These are phyloP conservation scores for Nesidiocoris tenuis DNA, from an alignment of 2,888 invertebrate species.

Conservation along the genomic window DNA sequence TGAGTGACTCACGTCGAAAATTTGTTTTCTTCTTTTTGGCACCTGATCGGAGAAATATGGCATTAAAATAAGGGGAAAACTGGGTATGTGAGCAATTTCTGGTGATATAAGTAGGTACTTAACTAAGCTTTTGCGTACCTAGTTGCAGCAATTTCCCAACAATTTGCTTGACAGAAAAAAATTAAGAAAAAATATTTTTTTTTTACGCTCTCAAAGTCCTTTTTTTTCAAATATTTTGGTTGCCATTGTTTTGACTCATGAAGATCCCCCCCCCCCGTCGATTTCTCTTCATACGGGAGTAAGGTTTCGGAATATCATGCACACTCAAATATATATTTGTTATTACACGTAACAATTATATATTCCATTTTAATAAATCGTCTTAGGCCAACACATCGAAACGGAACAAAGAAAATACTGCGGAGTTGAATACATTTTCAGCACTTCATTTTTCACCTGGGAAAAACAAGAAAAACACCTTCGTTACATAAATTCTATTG, in stretches of 20 bases:
- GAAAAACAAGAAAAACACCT: constrained; percentile 13
- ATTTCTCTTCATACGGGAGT: neutral
- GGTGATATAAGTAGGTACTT: no score
- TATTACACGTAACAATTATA: constrained; percentile 35
- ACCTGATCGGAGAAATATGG: no score
- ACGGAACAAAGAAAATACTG: constrained; percentile 11
- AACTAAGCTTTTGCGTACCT: no score
- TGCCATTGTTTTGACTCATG: neutral
- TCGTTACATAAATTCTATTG: neutral
- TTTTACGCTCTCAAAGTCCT: no score
- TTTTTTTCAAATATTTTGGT: no score
- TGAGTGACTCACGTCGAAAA: no score
- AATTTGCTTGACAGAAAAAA: no score
- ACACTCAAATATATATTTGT: constrained; percentile 42
- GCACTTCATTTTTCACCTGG: constrained; percentile 40
- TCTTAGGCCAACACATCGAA: constrained; percentile 30
- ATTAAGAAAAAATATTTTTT: no score
- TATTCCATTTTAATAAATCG: constrained; percentile 10
- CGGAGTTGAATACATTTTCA: constrained; percentile 37
- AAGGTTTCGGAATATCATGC: constrained; percentile 30
- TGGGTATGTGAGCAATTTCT: no score
- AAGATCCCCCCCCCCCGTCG: neutral
- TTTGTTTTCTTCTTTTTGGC: no score
- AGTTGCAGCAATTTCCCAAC: no score
- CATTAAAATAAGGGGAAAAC: no score